Conservation (phyloP, 1,140 invertebrate species). For the Portunus trituberculatus region DNA sequence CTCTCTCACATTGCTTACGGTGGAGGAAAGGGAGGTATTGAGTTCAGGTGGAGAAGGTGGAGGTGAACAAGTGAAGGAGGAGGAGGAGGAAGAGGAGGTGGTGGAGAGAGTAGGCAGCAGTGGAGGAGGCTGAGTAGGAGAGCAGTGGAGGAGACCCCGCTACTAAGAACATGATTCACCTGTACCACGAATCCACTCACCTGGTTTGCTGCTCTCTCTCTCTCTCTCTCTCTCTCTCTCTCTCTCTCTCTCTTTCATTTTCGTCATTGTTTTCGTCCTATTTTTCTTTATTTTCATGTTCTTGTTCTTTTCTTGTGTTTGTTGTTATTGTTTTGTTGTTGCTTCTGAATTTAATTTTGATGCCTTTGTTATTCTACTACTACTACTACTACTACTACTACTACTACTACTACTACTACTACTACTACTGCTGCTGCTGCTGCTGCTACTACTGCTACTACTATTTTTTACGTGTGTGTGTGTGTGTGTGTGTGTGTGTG, state of each 20-base stretch:
- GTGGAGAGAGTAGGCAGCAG: too few relatives aligned
- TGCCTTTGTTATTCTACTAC: too few relatives aligned
- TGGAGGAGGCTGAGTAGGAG: not conserved
- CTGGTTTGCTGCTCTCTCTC: not conserved
- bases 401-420: too few relatives aligned
- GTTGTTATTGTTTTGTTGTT: too few relatives aligned
- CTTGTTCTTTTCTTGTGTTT: too few relatives aligned
- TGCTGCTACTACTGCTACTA: not conserved
- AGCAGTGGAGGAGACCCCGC: not conserved
- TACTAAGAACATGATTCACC: constrained; percentile 4
- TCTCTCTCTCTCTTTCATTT: not conserved
- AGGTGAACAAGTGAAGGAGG: not conserved
- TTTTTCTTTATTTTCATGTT: not conserved
- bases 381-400: too few relatives aligned
- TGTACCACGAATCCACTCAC: constrained; percentile 1
- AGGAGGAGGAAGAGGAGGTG: too few relatives aligned
- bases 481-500: constrained; percentile 1
- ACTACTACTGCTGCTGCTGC: too few relatives aligned
- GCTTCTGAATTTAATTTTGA: too few relatives aligned
- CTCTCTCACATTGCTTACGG: too few relatives aligned
- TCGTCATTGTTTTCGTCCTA: not conserved
- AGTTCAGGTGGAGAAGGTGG: not conserved
- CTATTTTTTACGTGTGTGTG: not conserved
- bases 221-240: constrained; percentile 9
- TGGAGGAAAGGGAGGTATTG: not conserved